Evolutionary conservation across 2,888 invertebrate species (phyloP), one percentile per base, ranked within the genome.

Genomic region (Matsumyia berberina): DNA sequence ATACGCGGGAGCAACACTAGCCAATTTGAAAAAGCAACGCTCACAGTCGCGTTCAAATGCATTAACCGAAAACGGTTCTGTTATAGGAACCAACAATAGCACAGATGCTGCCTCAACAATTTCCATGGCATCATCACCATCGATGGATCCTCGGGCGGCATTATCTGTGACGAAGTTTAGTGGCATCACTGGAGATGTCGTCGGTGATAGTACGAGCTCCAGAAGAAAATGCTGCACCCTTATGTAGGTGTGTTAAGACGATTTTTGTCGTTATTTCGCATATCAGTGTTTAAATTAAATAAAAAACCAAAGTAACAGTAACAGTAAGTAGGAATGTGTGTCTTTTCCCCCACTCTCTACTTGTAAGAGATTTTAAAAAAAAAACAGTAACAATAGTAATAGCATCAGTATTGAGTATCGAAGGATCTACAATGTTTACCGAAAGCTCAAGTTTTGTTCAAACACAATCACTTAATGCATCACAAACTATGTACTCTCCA

Each of bases 1-100:
- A 60, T 87, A 87, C 67, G 88, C 90, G 69, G 90, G 91, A 87
- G 91, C 92, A 86, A 98, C 98, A 62, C 93, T 98, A 88, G 96
- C 98, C 67, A 98, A 98, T 92, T 93, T 98, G 91, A 98, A 98
- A 93, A 97, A 97, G 91, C 97, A 98, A 90, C 94, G 98, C 86
- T 95, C 97, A 86, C 96, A 96, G 89, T 96, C 95, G 88, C 93
- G 97, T 88, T 93, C 92, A 88, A 92, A 92, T 89, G 92, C 91
- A 87, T 79, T 87, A 87, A 90, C 91, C 79, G 92, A 92, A 88
- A 92, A 92, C 88, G 93, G 93, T 89, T 91, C 92, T 87, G 91
- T 92, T 88, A 88, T 92, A 88, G 91, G 90, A 89, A 89, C 91
- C 87, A 88, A 89, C 66, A 90, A 90, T 67, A 79, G 89, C 83